These are phyloP conservation scores for Aurelia aurita DNA, from an alignment of 30 jellyfish, hydroid and myxozoan species.

Conservation along the genomic window DNA sequence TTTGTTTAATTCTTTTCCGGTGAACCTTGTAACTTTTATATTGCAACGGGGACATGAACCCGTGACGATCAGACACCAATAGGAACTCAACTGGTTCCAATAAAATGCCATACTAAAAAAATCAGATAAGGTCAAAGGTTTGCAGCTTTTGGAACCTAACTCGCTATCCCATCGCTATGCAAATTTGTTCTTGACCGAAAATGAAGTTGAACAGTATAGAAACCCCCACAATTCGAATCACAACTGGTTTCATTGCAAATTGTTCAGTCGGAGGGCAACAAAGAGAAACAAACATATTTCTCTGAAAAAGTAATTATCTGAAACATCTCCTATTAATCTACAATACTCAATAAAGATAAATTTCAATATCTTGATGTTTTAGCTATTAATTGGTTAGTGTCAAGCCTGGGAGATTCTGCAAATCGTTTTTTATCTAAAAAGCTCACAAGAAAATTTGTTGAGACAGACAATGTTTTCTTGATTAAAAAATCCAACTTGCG, in stretches of 20 bases:
- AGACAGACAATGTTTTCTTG: neutral
- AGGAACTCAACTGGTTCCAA: too few species aligned
- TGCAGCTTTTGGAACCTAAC: neutral
- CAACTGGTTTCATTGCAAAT: too few species aligned
- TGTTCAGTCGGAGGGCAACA: conserved; percentile 64
- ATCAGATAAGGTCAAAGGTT: neutral
- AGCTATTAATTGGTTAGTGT: conserved; percentile 26
- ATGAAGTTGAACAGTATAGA: too few species aligned
- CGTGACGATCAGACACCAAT: too few species aligned
- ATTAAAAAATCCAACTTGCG: too few species aligned
- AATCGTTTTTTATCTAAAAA: neutral
- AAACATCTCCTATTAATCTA: neutral
- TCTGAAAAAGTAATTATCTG: conserved; percentile 10
- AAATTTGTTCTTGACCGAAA: too few species aligned
- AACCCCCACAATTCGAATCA: too few species aligned
- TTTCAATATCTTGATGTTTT: neutral
- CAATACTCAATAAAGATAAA: neutral
- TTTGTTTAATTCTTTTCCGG: too few species aligned
- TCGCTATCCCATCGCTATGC: too few species aligned
- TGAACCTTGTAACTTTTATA: too few species aligned
- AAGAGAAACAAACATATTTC: conserved; percentile 44
- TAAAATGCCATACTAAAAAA: too few species aligned
- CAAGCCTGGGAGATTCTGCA: conserved; percentile 68
- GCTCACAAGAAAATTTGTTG: neutral
- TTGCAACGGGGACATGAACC: too few species aligned